phyloP scores from a whole-genome alignment of 2,797 vertebrate species.

The Pitangus sulphuratus region DNA sequence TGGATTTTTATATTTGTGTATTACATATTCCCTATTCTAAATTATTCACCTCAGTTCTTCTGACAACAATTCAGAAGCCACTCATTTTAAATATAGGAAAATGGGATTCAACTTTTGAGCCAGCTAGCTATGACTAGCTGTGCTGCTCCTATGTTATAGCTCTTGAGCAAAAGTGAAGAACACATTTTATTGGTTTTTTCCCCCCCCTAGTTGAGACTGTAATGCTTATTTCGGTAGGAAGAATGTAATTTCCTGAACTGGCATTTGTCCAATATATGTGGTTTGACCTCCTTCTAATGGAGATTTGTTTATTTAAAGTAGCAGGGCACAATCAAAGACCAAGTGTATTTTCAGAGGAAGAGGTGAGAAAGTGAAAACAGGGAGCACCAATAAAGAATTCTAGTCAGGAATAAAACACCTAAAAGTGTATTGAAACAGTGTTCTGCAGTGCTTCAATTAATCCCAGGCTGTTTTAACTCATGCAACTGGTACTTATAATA shows the following conservation, averaged over 20 bases:
- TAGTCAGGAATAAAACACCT: constrained; percentile 52
- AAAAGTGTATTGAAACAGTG: neutral
- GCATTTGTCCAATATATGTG: constrained; percentile 16
- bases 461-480: constrained; percentile 28
- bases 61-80: neutral
- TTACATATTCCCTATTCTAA: neutral
- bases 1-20: neutral
- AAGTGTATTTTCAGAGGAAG: constrained; percentile 28
- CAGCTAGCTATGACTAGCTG: neutral
- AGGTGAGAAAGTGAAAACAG: constrained; percentile 34
- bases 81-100: neutral
- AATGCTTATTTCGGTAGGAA: constrained; percentile 12
- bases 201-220: neutral
- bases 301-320: constrained; percentile 50
- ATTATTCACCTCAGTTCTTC: neutral
- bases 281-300: constrained; percentile 12
- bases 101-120: neutral
- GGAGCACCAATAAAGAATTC: constrained; percentile 31
- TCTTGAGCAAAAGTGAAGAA: neutral
- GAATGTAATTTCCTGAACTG: constrained; percentile 56
- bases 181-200: rapidly evolving
- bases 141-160: neutral
- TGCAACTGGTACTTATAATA: neutral
- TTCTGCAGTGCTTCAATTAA: neutral
- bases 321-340: constrained; percentile 38